Evolutionary conservation across 2,797 vertebrate species (phyloP).

Genomic region (Acanthopagrus latus): DNA sequence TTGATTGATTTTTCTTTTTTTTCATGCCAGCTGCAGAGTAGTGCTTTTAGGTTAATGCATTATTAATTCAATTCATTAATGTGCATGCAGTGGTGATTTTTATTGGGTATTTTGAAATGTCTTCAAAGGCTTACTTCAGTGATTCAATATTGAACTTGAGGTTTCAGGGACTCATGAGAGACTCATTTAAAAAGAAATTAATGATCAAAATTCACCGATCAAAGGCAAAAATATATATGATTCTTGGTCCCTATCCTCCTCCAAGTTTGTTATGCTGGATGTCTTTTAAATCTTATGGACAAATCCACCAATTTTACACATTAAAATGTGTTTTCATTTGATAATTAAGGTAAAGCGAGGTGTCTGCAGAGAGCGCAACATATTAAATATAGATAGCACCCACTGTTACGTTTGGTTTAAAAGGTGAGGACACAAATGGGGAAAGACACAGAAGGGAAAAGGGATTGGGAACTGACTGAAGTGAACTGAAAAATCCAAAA

Average conservation of each 20-base stretch:
- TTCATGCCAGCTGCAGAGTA: not conserved
- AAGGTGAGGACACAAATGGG: no score
- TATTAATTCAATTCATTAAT: constrained; percentile 9
- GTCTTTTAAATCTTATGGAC: not conserved
- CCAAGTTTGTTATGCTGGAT: not conserved
- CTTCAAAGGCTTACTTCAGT: not conserved
- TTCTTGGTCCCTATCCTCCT: not conserved
- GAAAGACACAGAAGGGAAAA: no score
- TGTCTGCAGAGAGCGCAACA: no score
- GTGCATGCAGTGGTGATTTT: not conserved
- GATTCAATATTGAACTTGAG: not conserved
- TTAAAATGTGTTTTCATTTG: no score
- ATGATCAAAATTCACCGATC: not conserved
- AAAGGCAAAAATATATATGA: not conserved
- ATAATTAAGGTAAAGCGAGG: no score
- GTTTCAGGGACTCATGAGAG: not conserved
- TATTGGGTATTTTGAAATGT: constrained; percentile 2
- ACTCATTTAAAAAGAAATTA: not conserved
- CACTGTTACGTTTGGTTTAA: no score
- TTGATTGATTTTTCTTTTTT: not conserved
- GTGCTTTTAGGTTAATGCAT: not conserved
- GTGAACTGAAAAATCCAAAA: no score
- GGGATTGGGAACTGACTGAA: no score
- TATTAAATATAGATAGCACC: no score
- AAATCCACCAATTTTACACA: no score